Base-by-base conservation (phyloP, 2,113 vertebrate species). In the Cyanoramphus novaezelandiae region DNA sequence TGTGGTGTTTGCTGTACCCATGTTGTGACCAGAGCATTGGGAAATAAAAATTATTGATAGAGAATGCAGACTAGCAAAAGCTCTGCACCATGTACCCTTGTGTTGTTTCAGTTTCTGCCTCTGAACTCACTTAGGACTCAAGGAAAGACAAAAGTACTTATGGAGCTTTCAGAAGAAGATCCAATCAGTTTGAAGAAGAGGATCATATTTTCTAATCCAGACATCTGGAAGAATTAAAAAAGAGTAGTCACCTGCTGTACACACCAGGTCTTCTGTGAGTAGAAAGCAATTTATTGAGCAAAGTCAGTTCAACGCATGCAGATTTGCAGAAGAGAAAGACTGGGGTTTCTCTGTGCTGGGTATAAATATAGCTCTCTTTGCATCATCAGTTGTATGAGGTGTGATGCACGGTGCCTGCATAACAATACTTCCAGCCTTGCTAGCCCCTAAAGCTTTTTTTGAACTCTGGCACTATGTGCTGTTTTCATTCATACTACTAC, bases 71-170 rank as follows among this genome's bases (percentile, higher is more conserved):
- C 21, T 55, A 49, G 44, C 7, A 35, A 53, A 31, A 5, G 46
- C 33, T 49, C 24, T 6, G 5, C 13, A 6, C 49, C 18, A 1
- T 0, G 25, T 28, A 7, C 8, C 10, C 64, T 44, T 23, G 3
- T 16, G 1, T 4, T 9, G 13, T 13, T 47, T 19, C 5, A 64
- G 20, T 11, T 63, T n/a, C 25, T 29, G 16, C 8, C n/a, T 33
- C 33, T 16, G 33, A 64, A 5, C 53, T 52, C 8, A 0, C 10
- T 3, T 9, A 11, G 15, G 49, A 9, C n/a, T 33, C 39, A 2
- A 17, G 64, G 50, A 41, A 77, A 35, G 50, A 15, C 1, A 29
- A 25, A 7, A 2, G 3, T 15, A 13, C 7, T 6, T 28, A 3
- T 19, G 21, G 44, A 71, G 19, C 27, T 65, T 6, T 4, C 41